A percentile compares a stretch with the other conserved stretches of the same genome.
Conservation (phyloP, 2,113 vertebrate species). For the Anoura caudifer region DNA sequence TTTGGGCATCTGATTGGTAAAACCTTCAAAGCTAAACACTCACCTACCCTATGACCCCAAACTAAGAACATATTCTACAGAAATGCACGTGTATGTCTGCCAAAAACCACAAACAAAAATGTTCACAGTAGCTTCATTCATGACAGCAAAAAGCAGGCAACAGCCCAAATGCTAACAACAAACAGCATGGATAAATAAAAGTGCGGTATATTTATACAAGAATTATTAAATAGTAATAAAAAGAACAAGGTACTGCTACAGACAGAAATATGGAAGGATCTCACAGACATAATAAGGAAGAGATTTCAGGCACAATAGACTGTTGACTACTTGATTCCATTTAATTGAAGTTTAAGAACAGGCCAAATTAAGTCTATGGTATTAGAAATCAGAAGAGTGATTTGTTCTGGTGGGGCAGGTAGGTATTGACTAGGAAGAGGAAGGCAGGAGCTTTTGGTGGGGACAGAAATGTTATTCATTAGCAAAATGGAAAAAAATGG, state of each 20-base stretch:
- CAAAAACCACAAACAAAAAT: neutral
- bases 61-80: neutral
- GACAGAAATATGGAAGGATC: neutral
- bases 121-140: neutral
- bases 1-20: neutral
- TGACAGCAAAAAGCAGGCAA: neutral
- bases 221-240: neutral
- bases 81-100: neutral
- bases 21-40: conserved; percentile 23
- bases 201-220: neutral
- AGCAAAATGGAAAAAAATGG: too few species aligned
- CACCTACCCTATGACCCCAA: neutral
- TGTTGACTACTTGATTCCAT: neutral
- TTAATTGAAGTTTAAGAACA: neutral
- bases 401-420: neutral
- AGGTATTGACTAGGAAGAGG: neutral
- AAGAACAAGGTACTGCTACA: neutral
- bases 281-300: neutral
- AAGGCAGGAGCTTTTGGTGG: neutral
- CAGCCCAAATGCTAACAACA: neutral
- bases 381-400: neutral
- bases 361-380: neutral
- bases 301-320: neutral
- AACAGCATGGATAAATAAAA: neutral
- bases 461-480: too few species aligned